Conservation (phyloP, 2,888 invertebrate species). For the Tachina fera region DNA sequence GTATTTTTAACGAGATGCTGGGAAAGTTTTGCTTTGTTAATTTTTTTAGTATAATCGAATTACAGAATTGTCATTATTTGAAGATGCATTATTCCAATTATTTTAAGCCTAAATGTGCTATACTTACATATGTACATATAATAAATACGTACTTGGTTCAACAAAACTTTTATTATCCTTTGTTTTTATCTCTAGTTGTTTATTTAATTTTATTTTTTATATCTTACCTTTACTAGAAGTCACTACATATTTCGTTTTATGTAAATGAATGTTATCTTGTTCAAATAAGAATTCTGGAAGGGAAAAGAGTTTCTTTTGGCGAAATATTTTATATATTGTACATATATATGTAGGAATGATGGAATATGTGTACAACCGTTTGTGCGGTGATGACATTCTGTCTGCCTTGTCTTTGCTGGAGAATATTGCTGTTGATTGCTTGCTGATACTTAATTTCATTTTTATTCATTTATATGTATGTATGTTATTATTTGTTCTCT, state of each 20-base stretch:
- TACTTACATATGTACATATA: too few species aligned
- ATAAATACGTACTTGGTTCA: not conserved
- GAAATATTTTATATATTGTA: not conserved
- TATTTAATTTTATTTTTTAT: not conserved
- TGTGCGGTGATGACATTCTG: constrained; percentile 32
- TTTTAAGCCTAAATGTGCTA: too few species aligned
- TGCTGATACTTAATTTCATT: constrained; percentile 29
- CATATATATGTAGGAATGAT: not conserved
- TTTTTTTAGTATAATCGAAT: too few species aligned
- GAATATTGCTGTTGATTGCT: constrained; percentile 26
- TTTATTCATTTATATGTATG: constrained; percentile 15
- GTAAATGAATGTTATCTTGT: not conserved
- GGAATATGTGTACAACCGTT: not conserved
- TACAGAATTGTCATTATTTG: too few species aligned
- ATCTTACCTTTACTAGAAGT: not conserved
- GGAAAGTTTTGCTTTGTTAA: too few species aligned
- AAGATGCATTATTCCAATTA: too few species aligned
- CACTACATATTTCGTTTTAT: not conserved
- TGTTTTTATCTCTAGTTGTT: not conserved
- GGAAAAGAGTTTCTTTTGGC: not conserved
- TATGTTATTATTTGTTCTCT: too few species aligned
- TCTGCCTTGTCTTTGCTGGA: constrained; percentile 36
- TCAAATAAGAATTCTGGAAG: not conserved
- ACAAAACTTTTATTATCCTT: not conserved
- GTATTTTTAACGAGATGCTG: too few species aligned